phyloP scores from a whole-genome alignment of 2,113 vertebrate genomes.

The Tor tambroides region DNA sequence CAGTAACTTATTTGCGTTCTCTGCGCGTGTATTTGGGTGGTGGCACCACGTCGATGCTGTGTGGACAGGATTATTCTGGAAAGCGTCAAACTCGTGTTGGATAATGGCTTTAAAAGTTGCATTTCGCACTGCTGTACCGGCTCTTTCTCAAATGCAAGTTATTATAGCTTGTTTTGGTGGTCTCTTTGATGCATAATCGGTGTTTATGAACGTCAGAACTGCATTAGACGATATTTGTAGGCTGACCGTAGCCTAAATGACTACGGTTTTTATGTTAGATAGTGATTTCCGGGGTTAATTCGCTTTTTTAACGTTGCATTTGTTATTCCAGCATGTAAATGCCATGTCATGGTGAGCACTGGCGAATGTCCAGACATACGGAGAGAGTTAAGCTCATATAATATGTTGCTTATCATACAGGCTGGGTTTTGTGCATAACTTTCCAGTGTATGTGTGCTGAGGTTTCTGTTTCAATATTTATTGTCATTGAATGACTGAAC shows the following conservation, averaged over 20 bases:
- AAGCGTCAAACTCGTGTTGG: too few species aligned
- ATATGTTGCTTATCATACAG: neutral
- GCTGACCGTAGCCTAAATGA: neutral
- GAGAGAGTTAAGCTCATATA: neutral
- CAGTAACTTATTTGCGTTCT: neutral
- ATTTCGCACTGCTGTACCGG: neutral
- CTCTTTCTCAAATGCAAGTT: neutral
- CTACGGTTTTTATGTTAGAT: neutral
- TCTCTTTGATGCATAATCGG: neutral
- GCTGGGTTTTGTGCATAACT: neutral
- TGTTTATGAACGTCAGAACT: neutral
- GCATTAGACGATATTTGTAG: neutral
- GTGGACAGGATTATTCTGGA: slow-evolving; percentile 35
- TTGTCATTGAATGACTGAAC: neutral
- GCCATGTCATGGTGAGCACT: slow-evolving; percentile 31
- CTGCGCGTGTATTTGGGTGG: neutral
- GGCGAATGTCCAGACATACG: slow-evolving; percentile 24
- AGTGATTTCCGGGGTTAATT: neutral
- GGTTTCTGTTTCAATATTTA: neutral
- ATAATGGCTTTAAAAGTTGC: neutral
- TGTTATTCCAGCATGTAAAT: neutral
- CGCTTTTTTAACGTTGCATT: neutral
- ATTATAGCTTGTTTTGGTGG: neutral
- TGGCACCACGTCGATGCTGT: neutral
- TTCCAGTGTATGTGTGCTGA: neutral